Conservation (phyloP, 2,888 invertebrate genomes). For the Nycteola revayana region DNA sequence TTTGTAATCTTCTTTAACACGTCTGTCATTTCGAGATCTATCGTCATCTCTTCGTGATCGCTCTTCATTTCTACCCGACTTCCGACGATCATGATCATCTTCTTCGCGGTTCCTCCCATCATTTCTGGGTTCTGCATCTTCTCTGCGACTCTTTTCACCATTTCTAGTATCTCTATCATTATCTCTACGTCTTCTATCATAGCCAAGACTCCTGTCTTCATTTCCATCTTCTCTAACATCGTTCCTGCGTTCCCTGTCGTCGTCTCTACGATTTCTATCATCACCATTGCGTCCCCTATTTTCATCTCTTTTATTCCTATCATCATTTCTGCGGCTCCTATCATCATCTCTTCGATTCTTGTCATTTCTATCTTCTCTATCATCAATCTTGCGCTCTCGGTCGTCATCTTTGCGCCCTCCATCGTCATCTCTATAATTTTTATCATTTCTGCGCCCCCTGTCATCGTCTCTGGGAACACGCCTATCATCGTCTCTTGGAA, state of each 20-base stretch:
- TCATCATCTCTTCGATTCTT: slow-evolving; percentile 12
- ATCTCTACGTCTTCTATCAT: slow-evolving; percentile 10
- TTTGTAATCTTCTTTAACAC: too few species aligned
- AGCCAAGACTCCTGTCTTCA: slow-evolving; percentile 16
- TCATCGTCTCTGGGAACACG: slow-evolving; percentile 7
- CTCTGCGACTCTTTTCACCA: slow-evolving; percentile 12
- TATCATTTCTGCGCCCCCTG: slow-evolving; percentile 15
- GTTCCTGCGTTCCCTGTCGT: slow-evolving; percentile 10
- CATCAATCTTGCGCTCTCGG: slow-evolving; percentile 14
- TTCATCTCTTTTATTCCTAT: slow-evolving; percentile 8
- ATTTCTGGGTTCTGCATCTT: slow-evolving; percentile 20
- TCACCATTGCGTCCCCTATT: slow-evolving; percentile 22
- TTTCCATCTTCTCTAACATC: slow-evolving; percentile 12
- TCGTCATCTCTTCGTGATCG: slow-evolving; percentile 20
- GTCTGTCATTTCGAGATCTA: slow-evolving; percentile 17
- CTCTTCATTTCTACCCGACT: slow-evolving; percentile 6
- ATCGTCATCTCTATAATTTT: slow-evolving; percentile 13
- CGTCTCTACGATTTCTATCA: slow-evolving; percentile 17
- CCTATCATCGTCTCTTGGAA: slow-evolving; percentile 11
- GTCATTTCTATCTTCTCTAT: slow-evolving; percentile 15
- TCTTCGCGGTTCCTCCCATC: slow-evolving; percentile 17
- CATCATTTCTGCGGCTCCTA: slow-evolving; percentile 1
- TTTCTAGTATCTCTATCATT: slow-evolving; percentile 14
- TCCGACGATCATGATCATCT: slow-evolving; percentile 12
- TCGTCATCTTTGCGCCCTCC: slow-evolving; percentile 5